Base-by-base conservation (phyloP, 2,888 invertebrate genomes). In the Andrena bicolor region DNA sequence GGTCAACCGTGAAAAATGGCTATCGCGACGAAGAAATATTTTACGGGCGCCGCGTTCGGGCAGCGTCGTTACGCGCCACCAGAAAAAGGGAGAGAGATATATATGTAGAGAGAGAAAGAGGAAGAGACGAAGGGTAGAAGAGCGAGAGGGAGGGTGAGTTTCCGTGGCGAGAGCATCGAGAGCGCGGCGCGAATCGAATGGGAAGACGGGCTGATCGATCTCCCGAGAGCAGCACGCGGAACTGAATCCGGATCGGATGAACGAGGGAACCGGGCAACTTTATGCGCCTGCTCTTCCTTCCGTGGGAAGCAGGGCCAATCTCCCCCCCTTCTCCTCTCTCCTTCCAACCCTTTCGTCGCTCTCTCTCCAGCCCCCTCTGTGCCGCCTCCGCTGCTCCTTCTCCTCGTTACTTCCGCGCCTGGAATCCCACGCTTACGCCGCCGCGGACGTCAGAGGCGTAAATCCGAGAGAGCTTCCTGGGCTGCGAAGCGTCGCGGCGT, bases 1-100 rank as follows among this genome's bases (percentile, higher is more conserved):
- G 87, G 84, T 80, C 92, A 91, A 91, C 91, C 91, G 91, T 91
- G 92, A 93, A 93, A 93, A 93, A 92, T 92, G 92, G 91, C 91
- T 91, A 90, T 90, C 90, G 91, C 86, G 88, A 83, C 82, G 84
- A 84, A 83, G 85, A 87, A 88, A 90, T 90, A 91, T 90, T 90
- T 89, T 87, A 87, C 86, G 83, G 81, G 71, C 71, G 70, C 75
- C 75, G 82, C 53, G 72, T 69, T 58, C 71, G 80, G 63, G 28
- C 80, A 69, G 65, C 75, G 71, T 73, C 72, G 82, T 81, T 82
- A 74, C 76, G 76, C 64, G 66, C 51, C 28, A 51, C 71, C 23
- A 56, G 66, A 13, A 51, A 68, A 68, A 6, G 32, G 53, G 71
- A 53, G 51, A 49, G 32, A 53, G 51, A 16, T 35, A 48, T 48